Evolutionary conservation across 2,113 vertebrate genomes (phyloP).

Genomic region (Mesembrinibis cayennensis): DNA sequence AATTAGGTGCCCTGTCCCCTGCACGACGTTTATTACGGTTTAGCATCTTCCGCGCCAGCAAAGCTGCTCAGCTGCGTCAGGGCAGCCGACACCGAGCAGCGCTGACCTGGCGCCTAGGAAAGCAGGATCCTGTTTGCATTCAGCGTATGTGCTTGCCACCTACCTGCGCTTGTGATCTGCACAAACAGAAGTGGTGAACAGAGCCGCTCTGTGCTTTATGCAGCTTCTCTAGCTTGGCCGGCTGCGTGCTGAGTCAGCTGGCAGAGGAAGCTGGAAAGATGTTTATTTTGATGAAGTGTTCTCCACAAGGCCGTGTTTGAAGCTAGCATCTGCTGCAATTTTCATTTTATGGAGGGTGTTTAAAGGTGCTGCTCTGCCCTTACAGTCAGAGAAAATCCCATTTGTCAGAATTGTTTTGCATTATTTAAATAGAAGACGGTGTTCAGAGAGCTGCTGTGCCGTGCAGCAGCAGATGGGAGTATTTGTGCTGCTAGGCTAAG

Average conservation of each 20-base stretch:
- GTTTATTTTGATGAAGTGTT: constrained; percentile 33
- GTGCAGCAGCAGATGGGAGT: neutral
- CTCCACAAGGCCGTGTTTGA: neutral
- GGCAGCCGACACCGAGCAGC: neutral
- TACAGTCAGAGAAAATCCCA: neutral
- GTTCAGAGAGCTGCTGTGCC: neutral
- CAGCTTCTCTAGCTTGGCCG: neutral
- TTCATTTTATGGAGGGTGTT: neutral
- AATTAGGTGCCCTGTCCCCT: neutral
- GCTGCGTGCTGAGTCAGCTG: constrained; percentile 64
- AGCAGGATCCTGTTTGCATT: neutral
- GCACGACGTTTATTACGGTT: neutral
- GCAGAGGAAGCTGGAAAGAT: constrained; percentile 23
- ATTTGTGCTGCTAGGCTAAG: neutral
- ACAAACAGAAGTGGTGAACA: neutral
- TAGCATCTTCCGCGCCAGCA: neutral
- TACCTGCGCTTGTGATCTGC: neutral
- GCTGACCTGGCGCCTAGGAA: neutral
- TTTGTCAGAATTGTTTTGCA: neutral
- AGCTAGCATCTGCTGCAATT: neutral
- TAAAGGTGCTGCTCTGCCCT: constrained; percentile 18
- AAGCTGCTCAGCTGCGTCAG: neutral
- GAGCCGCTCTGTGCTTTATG: neutral
- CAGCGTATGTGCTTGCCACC: neutral
- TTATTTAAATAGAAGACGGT: neutral